Evolutionary conservation across 2,113 vertebrate genomes (phyloP).

Genomic region (Tylochromis polylepis): DNA sequence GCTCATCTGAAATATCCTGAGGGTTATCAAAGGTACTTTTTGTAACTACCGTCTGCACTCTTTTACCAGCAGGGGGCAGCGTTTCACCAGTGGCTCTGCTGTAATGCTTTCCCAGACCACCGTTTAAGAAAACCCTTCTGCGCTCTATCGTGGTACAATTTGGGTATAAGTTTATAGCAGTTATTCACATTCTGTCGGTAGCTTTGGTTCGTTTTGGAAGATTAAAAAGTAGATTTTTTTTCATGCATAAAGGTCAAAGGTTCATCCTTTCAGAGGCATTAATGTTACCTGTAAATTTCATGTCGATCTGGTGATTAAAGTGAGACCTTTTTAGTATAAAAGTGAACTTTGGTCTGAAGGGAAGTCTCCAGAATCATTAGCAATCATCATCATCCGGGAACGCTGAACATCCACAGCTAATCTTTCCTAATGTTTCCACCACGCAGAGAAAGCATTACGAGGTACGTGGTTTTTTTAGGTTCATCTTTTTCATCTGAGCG

Average conservation of each 20-base stretch:
- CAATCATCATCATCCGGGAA: neutral
- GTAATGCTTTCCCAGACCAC: neutral
- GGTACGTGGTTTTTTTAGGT: too few species aligned
- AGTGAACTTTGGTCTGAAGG: neutral
- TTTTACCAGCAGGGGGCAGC: neutral
- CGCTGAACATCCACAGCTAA: neutral
- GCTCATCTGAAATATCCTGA: neutral
- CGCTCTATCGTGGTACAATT: neutral
- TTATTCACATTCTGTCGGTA: neutral
- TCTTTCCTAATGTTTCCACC: neutral
- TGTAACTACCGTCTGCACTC: neutral
- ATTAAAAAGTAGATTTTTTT: neutral
- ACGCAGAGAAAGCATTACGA: neutral
- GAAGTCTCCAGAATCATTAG: neutral
- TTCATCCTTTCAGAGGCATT: neutral
- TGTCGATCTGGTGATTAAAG: neutral
- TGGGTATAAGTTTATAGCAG: neutral
- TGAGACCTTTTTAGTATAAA: neutral
- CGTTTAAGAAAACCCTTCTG: neutral
- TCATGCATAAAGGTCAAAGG: neutral
- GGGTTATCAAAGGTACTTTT: neutral
- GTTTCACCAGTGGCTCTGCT: neutral
- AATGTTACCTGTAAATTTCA: neutral
- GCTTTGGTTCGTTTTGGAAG: neutral
- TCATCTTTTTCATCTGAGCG: fast-evolving